Base-by-base conservation (phyloP, 2,113 vertebrate genomes). In the Ranitomeya imitator region DNA sequence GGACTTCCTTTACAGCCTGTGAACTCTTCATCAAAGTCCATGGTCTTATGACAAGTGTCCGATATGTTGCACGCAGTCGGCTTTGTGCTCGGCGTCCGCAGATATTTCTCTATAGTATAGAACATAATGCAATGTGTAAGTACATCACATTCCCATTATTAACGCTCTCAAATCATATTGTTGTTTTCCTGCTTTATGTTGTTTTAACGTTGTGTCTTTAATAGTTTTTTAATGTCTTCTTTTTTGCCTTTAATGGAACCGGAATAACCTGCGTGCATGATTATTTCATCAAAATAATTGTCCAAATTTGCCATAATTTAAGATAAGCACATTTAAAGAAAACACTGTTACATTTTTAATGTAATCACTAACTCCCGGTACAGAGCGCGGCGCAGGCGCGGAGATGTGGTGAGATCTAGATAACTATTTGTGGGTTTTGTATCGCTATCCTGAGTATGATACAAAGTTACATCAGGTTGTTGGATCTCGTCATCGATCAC, bases 311-410 rank as follows among this genome's bases (percentile, higher is more conserved):
- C 65, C 63, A 88, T 88, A 59, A 83, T 88, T 88, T 88, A 88
- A 82, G 67, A 61, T 73, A 88, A 82, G 55, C 55, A 76, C 86
- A 82, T 61, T 88, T 88, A 83, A 83, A 83, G 86, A 76, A 83
- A 88, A 88, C 67, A 82, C 55, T 88, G 54, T 82, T 88, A 88
- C 86, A 88, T 88, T 60, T 88, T 88, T 88, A 88, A 88, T 82
- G 86, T 83, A 83, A 88, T 88, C 79, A 60, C 86, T 60, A 88
- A 82, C 67, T 88, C 79, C 79, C 86, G 61, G 31, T 81, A 60
- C 86, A 60, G 31, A 19, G 31, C n/a, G 61, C 9, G 12, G 31
- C 45, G 74, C 18, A 59, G 60, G 77, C 86, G n/a, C 26, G 67
- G 61, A 23, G 57, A 73, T 82, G 67, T 19, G 19, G 67, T n/a